Base-by-base conservation (phyloP, 2,113 vertebrate species). In the Carassius auratus region DNA sequence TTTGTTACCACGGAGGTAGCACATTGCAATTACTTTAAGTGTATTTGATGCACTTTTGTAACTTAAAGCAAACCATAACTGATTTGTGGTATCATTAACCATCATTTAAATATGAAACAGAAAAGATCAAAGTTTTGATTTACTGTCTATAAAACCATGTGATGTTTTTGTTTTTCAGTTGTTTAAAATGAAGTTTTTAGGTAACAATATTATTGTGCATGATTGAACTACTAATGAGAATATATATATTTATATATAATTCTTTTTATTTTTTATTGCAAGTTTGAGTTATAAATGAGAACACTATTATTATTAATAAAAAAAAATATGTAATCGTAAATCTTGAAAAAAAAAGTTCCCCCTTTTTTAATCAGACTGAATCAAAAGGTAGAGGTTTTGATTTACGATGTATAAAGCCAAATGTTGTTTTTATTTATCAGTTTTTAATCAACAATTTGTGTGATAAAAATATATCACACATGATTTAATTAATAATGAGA, bases 71-170 rank as follows among this genome's bases (percentile, higher is more conserved):
- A 77, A 33, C 50, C 21, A 52, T 21, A 77, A 57, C 76, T 59
- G 19, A 62, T 79, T 23, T 79, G 76, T 61, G 55, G 55, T 42
- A 21, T 79, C 76, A 42, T 62, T 42, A 62, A 79, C 33, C 12
- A 79, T 62, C 6, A 79, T 79, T 79, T 79, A 62, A 79, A 79
- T 62, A 45, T 62, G 57, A 79, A 79, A 79, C 57, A 79, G 76
- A 42, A 62, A 79, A 61, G 55, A 21, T 79, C 26, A 61, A 23
- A 19, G 19, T 79, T 69, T 79, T 9, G 2, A 21, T 71, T 79
- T 78, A 17, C 71, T 23, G 21, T 75, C 45, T 5, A 61, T 78
- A 61, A 78, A 79, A n/a, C 52, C 69, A 42, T n/a, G 26, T 75
- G 73, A 55, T 55, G 52, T 2, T 55, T 55, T 75, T 75, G 73